phyloP scores from a whole-genome alignment of 2,888 invertebrate genomes.

The Lampropteryx suffumata region DNA sequence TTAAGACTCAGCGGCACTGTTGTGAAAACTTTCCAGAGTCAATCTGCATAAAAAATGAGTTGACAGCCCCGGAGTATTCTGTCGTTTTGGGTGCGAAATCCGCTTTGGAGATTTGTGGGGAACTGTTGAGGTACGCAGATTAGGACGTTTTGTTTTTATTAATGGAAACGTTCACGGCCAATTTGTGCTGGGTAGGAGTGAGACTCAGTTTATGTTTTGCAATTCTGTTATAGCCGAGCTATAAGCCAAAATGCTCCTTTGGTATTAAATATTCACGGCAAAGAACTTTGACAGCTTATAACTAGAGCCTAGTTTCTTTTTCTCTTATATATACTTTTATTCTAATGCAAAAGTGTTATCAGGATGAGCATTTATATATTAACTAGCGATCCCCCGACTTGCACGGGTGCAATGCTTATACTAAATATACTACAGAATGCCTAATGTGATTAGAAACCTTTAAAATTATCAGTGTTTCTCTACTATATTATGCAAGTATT shows the following conservation, averaged over 20 bases:
- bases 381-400: no score
- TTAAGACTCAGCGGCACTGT: constrained; percentile 45
- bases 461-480: no score
- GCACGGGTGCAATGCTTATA: no score
- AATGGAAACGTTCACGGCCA: constrained; percentile 12
- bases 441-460: no score
- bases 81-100: constrained; percentile 48
- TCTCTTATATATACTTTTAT: background rate
- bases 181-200: constrained; percentile 12
- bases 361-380: no score
- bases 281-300: constrained; percentile 5
- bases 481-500: no score
- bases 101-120: constrained; percentile 40
- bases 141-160: constrained; percentile 21
- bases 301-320: background rate
- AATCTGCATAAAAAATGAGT: constrained; percentile 66
- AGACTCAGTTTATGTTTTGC: constrained; percentile 12
- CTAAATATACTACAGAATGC: no score
- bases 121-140: constrained; percentile 19
- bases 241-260: constrained; percentile 3
- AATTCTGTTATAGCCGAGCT: constrained; percentile 4
- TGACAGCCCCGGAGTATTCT: constrained; percentile 43
- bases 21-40: constrained; percentile 54
- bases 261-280: constrained; percentile 10
- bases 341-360: background rate